Evolutionary conservation across 1,140 invertebrate genomes (phyloP), one percentile per base, ranked within the genome.

Genomic region (Papilio polytes): DNA sequence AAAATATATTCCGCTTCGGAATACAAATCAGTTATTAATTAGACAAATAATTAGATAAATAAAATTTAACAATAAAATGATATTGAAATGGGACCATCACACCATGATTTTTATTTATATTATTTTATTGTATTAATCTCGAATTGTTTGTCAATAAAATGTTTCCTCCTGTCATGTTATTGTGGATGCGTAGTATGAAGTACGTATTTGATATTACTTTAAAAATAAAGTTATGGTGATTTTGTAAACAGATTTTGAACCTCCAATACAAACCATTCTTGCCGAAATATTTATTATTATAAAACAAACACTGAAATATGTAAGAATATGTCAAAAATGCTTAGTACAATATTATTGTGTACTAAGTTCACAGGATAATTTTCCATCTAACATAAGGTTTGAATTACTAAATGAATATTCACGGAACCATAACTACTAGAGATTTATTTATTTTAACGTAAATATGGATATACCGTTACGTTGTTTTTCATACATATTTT

Each of bases 21-120:
- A 63, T 63, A 63, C 59, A 63, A 63, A 63, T 8, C 59, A 26
- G 59, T 63, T 22, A 63, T 63, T 59, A 59, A 59, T 63, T 63
- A 63, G 59, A 63, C 22, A 63, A 26, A 26, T 63, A 63, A 48
- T 63, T 22, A 63, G 7, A 8, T 18, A 7, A 56, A 56, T 20
- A 56, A 18, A 8, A 56, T 20, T 63, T 63, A 63, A 22, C 18
- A 53, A n/a, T 56, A 22, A 63, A 63, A 63, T 22, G 10, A 26
- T 26, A 22, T 63, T 63, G 6, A 63, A 59, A 63, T 22, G 59
- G 59, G 59, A 63, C 59, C 59, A 63, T 63, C 12, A 4, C 59
- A 26, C 10, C 22, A 13, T 63, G 12, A n/a, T 13, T 9, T 26
- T 26, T 63, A 26, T 26, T 59, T 63, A 63, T 63, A 2, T 63